phyloP scores from a whole-genome alignment of 2,797 vertebrate species.

The Oryzias sinensis region DNA sequence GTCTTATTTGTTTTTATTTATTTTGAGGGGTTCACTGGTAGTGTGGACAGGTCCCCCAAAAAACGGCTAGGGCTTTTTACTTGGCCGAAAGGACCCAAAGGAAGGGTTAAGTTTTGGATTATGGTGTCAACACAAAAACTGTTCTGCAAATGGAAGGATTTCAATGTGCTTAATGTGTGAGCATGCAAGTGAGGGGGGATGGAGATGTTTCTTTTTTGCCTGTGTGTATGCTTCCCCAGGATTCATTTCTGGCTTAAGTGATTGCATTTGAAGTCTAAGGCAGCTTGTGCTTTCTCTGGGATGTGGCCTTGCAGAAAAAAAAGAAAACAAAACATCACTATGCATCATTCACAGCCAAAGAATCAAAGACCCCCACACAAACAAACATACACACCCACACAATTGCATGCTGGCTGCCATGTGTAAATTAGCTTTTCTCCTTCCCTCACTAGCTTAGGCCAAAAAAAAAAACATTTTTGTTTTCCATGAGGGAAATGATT shows the following conservation, averaged over 20 bases:
- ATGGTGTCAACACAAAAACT: no score
- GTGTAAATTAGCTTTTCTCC: constrained; percentile 26
- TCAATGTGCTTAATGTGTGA: background rate
- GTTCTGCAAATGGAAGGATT: background rate
- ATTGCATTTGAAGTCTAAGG: constrained; percentile 59
- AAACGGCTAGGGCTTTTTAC: no score
- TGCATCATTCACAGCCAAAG: constrained; percentile 61
- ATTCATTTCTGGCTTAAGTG: constrained; percentile 50
- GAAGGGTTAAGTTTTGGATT: no score
- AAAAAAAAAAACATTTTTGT: no score
- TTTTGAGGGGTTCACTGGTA: no score
- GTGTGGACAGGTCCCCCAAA: no score
- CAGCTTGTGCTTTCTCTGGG: constrained; percentile 52
- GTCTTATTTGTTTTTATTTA: no score
- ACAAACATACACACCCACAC: constrained; percentile 6
- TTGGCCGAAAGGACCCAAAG: no score
- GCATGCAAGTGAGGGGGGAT: no score
- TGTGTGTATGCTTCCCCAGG: constrained; percentile 16
- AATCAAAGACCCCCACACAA: constrained; percentile 38
- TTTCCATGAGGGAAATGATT: no score
- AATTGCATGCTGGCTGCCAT: constrained; percentile 4
- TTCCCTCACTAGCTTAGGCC: constrained; percentile 43
- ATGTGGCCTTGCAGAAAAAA: constrained; percentile 47
- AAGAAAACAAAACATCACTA: constrained; percentile 54
- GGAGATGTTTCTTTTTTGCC: background rate